Conservation (phyloP, 1,140 invertebrate genomes). For the Sitodiplosis mosellana region DNA sequence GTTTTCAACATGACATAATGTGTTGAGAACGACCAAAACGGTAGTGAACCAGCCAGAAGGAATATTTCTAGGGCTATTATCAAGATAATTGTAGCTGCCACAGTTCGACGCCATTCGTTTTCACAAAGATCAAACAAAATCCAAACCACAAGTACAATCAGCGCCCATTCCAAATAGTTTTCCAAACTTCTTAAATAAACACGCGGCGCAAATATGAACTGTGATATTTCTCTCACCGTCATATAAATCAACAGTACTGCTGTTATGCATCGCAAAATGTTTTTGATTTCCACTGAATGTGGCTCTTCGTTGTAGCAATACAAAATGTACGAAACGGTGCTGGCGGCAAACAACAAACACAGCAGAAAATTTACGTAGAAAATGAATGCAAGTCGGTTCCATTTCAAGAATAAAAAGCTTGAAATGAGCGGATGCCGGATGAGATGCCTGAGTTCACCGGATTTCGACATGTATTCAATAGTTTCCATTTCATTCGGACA, state of each 20-base stretch:
- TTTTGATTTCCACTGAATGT: no score
- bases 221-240: conserved; percentile 44
- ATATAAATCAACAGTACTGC: conserved; percentile 34
- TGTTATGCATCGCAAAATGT: conserved; percentile 21
- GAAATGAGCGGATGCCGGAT: conserved; percentile 60
- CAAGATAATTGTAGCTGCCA: conserved; percentile 45
- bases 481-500: conserved; percentile 42
- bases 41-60: background rate
- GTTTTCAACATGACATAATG: background rate
- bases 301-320: conserved; percentile 13
- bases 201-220: conserved; percentile 39
- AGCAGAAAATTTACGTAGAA: conserved; percentile 55
- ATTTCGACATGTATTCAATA: conserved; percentile 42
- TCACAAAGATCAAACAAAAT: conserved; percentile 30
- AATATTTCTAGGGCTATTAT: conserved; percentile 43
- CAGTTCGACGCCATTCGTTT: conserved; percentile 31
- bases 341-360: conserved; percentile 47
- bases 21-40: background rate
- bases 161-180: conserved; percentile 46
- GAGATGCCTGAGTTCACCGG: conserved; percentile 39
- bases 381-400: conserved; percentile 51
- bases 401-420: conserved; percentile 66
- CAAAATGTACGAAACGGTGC: conserved; percentile 40
- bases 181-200: conserved; percentile 43
- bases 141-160: conserved; percentile 37